Percentiles rank a stretch among this genome's conserved stretches.
phyloP scores from a whole-genome alignment of 2,888 invertebrate species.

The Selenia dentaria region DNA sequence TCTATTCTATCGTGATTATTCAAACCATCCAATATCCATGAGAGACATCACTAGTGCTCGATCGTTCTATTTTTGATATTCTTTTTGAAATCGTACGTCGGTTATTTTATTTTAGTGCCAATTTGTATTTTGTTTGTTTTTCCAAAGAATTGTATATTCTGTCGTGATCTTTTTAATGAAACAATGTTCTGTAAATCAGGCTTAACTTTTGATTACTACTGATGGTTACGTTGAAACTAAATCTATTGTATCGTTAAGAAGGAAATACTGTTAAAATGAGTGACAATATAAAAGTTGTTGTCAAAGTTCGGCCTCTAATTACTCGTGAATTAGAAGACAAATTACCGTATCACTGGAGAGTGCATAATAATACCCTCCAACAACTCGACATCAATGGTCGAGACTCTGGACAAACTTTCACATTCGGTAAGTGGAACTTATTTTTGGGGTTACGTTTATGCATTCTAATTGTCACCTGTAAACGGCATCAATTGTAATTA shows the following conservation, averaged over 20 bases:
- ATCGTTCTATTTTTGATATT: constrained; percentile 36
- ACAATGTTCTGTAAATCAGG: background rate
- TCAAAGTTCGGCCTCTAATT: constrained; percentile 89
- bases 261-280: constrained; percentile 72
- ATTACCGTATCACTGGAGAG: constrained; percentile 84
- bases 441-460: constrained; percentile 36
- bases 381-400: constrained; percentile 82
- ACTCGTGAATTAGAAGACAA: constrained; percentile 86
- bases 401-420: constrained; percentile 55
- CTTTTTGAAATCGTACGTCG: constrained; percentile 59
- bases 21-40: no score
- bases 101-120: constrained; percentile 54
- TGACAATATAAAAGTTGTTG: constrained; percentile 90
- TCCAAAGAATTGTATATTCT: constrained; percentile 15
- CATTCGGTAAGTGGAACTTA: constrained; percentile 65
- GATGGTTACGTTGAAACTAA: constrained; percentile 1
- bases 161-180: background rate
- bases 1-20: no score
- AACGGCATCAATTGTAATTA: constrained; percentile 39
- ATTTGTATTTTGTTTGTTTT: constrained; percentile 27
- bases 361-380: constrained; percentile 84
- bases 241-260: constrained; percentile 5
- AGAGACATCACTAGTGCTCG: no score
- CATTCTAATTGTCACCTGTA: background rate
- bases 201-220: constrained; percentile 3